Base-by-base conservation (phyloP, 2,888 invertebrate species). In the Mamestra brassicae region DNA sequence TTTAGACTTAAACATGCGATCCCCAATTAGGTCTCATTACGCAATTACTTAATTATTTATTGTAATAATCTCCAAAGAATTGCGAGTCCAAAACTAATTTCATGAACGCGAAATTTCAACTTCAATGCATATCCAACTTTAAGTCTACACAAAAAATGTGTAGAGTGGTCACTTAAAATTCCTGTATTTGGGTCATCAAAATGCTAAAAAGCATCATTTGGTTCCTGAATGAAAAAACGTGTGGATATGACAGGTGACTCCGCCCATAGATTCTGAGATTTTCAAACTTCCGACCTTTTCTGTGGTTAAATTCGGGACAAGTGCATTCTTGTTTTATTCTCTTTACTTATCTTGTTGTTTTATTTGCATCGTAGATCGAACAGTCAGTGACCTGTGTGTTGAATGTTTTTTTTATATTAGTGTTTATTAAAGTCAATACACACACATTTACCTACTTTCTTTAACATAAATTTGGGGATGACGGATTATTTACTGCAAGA, bases 31-130 rank as follows among this genome's bases (percentile, higher is more conserved):
- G 36, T 74, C 70, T 65, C 74, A 83, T 80, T 83, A 80, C 61
- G 71, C 77, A 83, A 80, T 81, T 84, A 81, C 57, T 63, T 67
- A 74, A 75, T 78, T 78, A 73, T 68, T 76, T 66, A 71, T 75
- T 47, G 66, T 67, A 36, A 54, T 61, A 42, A 38, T 52, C n/a
- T 17, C 42, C 45, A 47, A 74, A 60, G 47, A 66, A 76, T 63
- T 15, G 34, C 11, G 45, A 50, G 54, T 52, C 45, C 67, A 50
- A 68, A 67, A 62, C 17, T 57, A 26, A 78, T 71, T 79, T 36
- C 55, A 62, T n/a, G 26, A 74, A 57, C 52, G 15, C 36, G 8
- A 47, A 61, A 45, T 8, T 7, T 47, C 0, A 36, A 47, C 7
- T 52, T 17, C n/a, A 65, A 76, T 8, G 36, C 7, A 72, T 38